Evolutionary conservation across 2,888 invertebrate species (phyloP).

Genomic region (Diadegma fenestrale): DNA sequence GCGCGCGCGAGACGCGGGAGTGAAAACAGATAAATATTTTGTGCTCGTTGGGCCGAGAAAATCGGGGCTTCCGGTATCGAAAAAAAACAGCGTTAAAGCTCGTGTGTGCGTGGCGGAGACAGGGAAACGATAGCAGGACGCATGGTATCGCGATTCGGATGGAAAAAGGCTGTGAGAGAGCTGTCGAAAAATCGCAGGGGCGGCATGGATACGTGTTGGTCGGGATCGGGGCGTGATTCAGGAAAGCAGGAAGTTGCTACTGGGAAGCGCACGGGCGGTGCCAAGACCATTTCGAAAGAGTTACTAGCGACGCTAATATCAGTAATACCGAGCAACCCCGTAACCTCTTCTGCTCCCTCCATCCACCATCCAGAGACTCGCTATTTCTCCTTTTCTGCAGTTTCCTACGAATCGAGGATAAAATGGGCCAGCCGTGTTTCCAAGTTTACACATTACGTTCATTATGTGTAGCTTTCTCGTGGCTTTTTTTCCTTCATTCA

Average conservation of each 20-base stretch:
- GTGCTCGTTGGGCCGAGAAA: conserved; percentile 63
- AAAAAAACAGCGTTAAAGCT: conserved; percentile 8
- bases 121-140: neutral
- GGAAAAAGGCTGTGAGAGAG: conserved; percentile 45
- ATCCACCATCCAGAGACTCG: neutral
- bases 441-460: neutral
- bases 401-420: conserved; percentile 8
- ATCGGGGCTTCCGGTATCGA: conserved; percentile 62
- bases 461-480: neutral
- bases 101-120: neutral
- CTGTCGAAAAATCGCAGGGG: conserved; percentile 70
- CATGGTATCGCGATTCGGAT: conserved; percentile 45
- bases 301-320: conserved; percentile 81
- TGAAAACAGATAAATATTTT: conserved; percentile 58
- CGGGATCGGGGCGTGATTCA: conserved; percentile 70
- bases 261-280: conserved; percentile 74
- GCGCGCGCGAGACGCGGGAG: conserved; percentile 19
- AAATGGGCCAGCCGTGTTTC: conserved; percentile 23
- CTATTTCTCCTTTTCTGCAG: conserved; percentile 14
- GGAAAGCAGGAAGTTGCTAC: conserved; percentile 70
- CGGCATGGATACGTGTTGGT: conserved; percentile 69
- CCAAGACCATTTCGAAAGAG: conserved; percentile 81
- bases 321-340: conserved; percentile 77
- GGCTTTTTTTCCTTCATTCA: no score
- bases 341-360: conserved; percentile 70